Conservation (phyloP, 2,113 vertebrate genomes). For the Silurus glanis region DNA sequence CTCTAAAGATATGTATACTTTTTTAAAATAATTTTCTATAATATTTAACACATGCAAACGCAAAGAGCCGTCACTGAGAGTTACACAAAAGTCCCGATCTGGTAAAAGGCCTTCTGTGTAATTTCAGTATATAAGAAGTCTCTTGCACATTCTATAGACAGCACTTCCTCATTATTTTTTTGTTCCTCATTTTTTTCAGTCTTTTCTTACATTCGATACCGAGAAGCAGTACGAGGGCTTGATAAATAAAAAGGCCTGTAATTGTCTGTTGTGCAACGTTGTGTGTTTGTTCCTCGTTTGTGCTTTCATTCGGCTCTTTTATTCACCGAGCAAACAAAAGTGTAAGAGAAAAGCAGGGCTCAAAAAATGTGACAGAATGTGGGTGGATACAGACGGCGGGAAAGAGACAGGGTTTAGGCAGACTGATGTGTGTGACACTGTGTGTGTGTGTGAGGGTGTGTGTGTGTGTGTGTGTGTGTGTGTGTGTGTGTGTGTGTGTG, state of each 20-base stretch:
- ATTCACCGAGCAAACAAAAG: slow-evolving; percentile 11
- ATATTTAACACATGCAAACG: not conserved
- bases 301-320: not conserved
- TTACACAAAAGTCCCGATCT: not conserved
- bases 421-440: slow-evolving; percentile 1
- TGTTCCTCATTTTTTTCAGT: not conserved
- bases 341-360: not conserved
- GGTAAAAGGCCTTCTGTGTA: slow-evolving; percentile 9
- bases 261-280: slow-evolving; percentile 7
- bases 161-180: slow-evolving; percentile 1
- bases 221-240: not conserved
- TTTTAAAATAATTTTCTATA: not conserved
- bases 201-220: not conserved
- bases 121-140: slow-evolving; percentile 2
- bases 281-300: slow-evolving; percentile 5
- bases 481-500: slow-evolving; percentile 17
- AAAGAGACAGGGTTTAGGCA: slow-evolving; percentile 8
- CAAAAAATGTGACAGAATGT: slow-evolving; percentile 19
- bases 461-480: not conserved
- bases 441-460: slow-evolving; percentile 11
- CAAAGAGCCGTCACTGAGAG: not conserved
- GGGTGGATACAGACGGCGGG: slow-evolving; percentile 32
- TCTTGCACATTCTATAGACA: slow-evolving; percentile 3
- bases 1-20: not conserved
- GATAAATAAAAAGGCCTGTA: slow-evolving; percentile 4